Evolutionary conservation across 2,797 vertebrate species (phyloP).

Genomic region (Takifugu rubripes): DNA sequence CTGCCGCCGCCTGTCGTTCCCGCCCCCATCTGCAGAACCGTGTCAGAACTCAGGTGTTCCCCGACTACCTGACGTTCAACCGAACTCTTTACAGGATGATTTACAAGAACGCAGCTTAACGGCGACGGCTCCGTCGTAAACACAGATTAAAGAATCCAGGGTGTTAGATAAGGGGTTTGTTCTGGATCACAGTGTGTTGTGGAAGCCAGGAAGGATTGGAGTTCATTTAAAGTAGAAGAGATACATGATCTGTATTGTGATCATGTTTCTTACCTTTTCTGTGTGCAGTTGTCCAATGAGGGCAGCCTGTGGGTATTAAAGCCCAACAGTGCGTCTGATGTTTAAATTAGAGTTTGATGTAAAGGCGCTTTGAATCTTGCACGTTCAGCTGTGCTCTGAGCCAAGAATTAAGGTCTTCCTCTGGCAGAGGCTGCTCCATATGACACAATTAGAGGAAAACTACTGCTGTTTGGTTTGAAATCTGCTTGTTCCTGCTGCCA

Average conservation of each 20-base stretch:
- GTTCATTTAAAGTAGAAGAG: too few species aligned
- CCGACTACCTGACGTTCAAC: too few species aligned
- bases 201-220: too few species aligned
- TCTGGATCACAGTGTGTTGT: too few species aligned
- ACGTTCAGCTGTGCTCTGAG: slow-evolving; percentile 29
- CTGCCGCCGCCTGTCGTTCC: neutral
- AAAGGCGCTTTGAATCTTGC: slow-evolving; percentile 25
- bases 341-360: slow-evolving; percentile 35
- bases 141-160: too few species aligned
- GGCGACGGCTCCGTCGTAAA: too few species aligned
- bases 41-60: neutral
- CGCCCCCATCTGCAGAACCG: neutral
- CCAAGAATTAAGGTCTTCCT: slow-evolving; percentile 46
- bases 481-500: slow-evolving; percentile 39
- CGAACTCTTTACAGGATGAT: too few species aligned
- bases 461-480: slow-evolving; percentile 56
- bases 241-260: too few species aligned
- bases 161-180: too few species aligned
- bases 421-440: slow-evolving; percentile 46
- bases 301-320: slow-evolving; percentile 20
- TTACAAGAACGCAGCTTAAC: too few species aligned
- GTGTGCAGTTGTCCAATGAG: neutral
- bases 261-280: too few species aligned
- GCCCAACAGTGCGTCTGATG: slow-evolving; percentile 26
- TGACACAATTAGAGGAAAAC: slow-evolving; percentile 38